phyloP scores from a whole-genome alignment of 2,797 vertebrate species.

The Oceanodroma leucorhoa region DNA sequence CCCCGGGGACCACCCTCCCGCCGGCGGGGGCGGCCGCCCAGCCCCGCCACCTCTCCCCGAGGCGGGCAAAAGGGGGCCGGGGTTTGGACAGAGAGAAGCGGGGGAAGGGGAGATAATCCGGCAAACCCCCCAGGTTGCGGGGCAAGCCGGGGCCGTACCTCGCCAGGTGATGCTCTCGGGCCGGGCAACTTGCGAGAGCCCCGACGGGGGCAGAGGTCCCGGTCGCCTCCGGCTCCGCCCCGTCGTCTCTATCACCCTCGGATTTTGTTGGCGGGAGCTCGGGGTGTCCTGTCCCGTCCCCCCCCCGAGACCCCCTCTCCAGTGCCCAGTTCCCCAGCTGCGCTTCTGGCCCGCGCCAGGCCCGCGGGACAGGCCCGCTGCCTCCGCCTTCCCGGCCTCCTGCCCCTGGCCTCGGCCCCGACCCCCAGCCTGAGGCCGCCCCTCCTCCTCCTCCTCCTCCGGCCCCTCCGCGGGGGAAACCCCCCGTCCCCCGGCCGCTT shows the following conservation, averaged over 20 bases:
- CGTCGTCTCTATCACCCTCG: not conserved
- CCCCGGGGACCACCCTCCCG: not conserved
- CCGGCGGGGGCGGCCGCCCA: not conserved
- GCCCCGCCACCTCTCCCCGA: not conserved
- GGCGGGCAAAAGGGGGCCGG: fast-evolving
- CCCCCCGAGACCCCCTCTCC: no score
- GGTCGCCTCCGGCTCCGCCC: not conserved
- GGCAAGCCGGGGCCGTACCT: not conserved
- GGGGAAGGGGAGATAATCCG: not conserved
- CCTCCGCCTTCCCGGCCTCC: not conserved
- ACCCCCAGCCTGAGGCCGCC: not conserved
- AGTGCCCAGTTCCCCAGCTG: no score
- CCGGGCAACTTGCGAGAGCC: not conserved
- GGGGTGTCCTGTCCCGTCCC: no score
- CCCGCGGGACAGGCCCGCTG: not conserved
- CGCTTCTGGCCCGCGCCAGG: not conserved
- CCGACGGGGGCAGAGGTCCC: not conserved
- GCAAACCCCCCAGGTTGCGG: not conserved
- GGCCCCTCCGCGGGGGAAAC: not conserved
- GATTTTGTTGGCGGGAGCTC: not conserved
- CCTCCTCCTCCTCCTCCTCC: not conserved
- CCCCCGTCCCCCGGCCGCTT: not conserved
- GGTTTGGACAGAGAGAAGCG: not conserved
- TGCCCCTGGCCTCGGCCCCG: no score
- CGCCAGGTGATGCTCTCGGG: not conserved